phyloP scores from a whole-genome alignment of 2,888 invertebrate species.

The Cheiracanthium punctorium region DNA sequence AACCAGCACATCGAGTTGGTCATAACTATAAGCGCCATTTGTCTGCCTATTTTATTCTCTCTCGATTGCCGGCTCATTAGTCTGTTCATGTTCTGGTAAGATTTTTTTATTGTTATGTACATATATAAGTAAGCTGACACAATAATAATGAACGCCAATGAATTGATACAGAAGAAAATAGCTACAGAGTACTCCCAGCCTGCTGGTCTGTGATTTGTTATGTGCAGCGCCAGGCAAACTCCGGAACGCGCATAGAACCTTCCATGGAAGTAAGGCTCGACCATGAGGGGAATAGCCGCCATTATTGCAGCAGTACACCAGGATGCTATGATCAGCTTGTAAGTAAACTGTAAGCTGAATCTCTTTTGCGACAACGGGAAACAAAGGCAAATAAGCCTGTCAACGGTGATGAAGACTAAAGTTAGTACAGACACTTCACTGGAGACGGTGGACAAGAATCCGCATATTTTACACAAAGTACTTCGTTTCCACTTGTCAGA shows the following conservation, averaged over 20 bases:
- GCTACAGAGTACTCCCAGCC: constrained; percentile 76
- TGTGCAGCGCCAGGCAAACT: constrained; percentile 75
- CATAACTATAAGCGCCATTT: constrained; percentile 74
- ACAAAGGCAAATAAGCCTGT: constrained; percentile 76
- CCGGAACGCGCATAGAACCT: constrained; percentile 75
- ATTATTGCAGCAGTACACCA: constrained; percentile 74
- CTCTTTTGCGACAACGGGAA: constrained; percentile 74
- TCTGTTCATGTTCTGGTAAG: constrained; percentile 71
- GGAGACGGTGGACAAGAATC: constrained; percentile 74
- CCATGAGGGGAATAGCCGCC: constrained; percentile 74
- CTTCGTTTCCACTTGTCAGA: constrained; percentile 73
- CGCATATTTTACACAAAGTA: constrained; percentile 72
- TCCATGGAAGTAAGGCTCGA: constrained; percentile 73
- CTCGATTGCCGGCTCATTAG: constrained; percentile 70
- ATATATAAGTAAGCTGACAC: constrained; percentile 74
- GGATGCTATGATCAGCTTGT: constrained; percentile 70
- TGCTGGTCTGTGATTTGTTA: constrained; percentile 74
- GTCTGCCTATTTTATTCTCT: constrained; percentile 74
- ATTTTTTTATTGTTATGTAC: constrained; percentile 73
- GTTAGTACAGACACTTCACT: constrained; percentile 77
- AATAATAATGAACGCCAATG: constrained; percentile 74
- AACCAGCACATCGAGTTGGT: constrained; percentile 75
- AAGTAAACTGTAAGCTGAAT: constrained; percentile 72
- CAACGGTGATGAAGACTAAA: constrained; percentile 77
- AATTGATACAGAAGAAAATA: constrained; percentile 75